Conservation (phyloP, 2,888 invertebrate genomes). For the Rhamphomyia laevipes region DNA sequence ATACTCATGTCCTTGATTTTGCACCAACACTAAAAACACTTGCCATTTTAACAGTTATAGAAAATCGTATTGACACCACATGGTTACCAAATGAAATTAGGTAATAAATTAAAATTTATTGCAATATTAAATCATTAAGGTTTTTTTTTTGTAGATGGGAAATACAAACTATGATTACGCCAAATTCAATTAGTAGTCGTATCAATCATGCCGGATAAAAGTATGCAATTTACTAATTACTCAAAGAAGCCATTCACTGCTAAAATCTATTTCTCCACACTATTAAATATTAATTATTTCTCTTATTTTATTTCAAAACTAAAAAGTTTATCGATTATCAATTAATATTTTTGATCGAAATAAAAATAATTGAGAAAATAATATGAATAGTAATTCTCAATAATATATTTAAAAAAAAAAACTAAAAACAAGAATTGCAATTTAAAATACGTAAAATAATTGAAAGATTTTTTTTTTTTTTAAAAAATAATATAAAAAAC, state of each 20-base stretch:
- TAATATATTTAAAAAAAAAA: no score
- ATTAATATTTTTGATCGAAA: no score
- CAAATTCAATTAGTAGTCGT: slow-evolving; percentile 53
- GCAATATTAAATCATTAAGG: slow-evolving; percentile 1
- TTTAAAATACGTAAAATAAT: no score
- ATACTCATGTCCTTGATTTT: slow-evolving; percentile 72
- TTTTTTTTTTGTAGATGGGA: slow-evolving; percentile 46
- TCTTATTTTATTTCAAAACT: no score
- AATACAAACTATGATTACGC: slow-evolving; percentile 55
- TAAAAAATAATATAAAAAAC: no score
- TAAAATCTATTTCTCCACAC: no score
- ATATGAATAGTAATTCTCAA: no score
- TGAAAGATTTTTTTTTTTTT: no score
- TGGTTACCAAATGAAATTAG: slow-evolving; percentile 51
- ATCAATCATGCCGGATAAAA: slow-evolving; percentile 31
- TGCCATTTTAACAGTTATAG: slow-evolving; percentile 52
- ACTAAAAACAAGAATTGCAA: no score
- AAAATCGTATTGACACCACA: slow-evolving; percentile 50
- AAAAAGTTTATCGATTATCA: no score
- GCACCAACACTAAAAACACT: slow-evolving; percentile 62
- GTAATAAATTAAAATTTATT: slow-evolving; percentile 29
- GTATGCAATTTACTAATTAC: neutral
- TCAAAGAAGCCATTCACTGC: neutral
- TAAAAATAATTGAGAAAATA: no score
- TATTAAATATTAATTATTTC: no score